Conservation (phyloP, 2,888 invertebrate genomes). For the Patella ulyssiponensis region DNA sequence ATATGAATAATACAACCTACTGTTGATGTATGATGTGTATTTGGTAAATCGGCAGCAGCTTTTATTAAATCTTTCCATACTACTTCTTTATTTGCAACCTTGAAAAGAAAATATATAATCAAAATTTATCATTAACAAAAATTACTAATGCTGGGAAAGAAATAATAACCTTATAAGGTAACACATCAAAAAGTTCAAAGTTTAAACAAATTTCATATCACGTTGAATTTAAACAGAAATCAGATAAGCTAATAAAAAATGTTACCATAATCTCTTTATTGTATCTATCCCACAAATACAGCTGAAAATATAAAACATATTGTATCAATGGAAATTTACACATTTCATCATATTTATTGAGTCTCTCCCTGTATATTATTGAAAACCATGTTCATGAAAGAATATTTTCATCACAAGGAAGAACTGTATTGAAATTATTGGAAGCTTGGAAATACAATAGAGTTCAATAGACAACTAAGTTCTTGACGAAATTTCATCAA, state of each 20-base stretch:
- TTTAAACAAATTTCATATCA: no score
- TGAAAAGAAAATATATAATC: background rate
- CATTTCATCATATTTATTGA: background rate
- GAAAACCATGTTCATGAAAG: no score
- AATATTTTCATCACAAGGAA: slow-evolving; percentile 16
- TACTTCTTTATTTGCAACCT: slow-evolving; percentile 29
- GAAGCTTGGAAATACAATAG: background rate
- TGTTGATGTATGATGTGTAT: slow-evolving; percentile 81
- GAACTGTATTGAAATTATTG: slow-evolving; percentile 31
- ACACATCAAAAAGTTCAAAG: no score
- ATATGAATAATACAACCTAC: slow-evolving; percentile 37
- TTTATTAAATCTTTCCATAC: slow-evolving; percentile 72
- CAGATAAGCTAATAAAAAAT: background rate
- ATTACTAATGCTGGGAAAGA: no score
- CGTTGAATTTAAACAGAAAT: no score
- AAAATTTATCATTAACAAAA: background rate
- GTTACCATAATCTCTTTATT: slow-evolving; percentile 19
- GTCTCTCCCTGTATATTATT: no score
- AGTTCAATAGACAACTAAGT: background rate
- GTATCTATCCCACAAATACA: slow-evolving; percentile 12
- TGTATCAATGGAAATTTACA: background rate
- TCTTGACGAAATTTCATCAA: no score
- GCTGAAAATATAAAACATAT: slow-evolving; percentile 17
- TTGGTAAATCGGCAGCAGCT: slow-evolving; percentile 83
- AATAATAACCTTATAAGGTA: no score